Percentiles rank a stretch among this genome's conserved stretches.
Evolutionary conservation across 1,140 invertebrate species (phyloP).

Genomic region (Drosophila sturtevanti): DNA sequence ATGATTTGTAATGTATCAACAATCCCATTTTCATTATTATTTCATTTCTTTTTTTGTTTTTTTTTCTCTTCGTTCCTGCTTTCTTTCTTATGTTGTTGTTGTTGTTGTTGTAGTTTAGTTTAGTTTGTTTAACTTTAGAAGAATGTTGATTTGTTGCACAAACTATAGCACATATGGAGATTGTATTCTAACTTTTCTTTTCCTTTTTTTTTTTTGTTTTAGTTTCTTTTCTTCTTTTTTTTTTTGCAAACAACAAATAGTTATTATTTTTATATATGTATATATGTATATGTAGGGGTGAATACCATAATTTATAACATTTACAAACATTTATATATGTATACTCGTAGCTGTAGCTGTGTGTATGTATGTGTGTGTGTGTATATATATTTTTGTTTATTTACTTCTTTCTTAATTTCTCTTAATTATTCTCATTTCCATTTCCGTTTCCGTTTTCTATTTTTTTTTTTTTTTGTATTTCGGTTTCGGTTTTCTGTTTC

Average conservation of each 20-base stretch:
- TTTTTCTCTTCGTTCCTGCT: too few relatives aligned
- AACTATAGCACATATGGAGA: conserved; percentile 74
- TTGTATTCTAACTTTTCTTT: conserved; percentile 39
- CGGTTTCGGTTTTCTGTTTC: conserved; percentile 20
- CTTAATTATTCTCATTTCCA: too few relatives aligned
- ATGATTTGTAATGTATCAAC: conserved; percentile 34
- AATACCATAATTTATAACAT: conserved; percentile 61
- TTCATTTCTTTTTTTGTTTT: not conserved
- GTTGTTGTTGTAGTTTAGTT: not conserved
- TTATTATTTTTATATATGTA: conserved; percentile 24
- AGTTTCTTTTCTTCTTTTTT: conserved; percentile 22
- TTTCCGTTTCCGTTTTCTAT: conserved; percentile 13
- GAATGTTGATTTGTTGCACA: conserved; percentile 31
- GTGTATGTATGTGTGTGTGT: conserved; percentile 37
- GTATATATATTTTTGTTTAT: conserved; percentile 46
- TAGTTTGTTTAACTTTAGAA: conserved; percentile 20
- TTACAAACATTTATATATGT: conserved; percentile 53
- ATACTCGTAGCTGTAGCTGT: conserved; percentile 6
- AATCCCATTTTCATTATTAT: not conserved
- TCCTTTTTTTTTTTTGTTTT: conserved; percentile 22
- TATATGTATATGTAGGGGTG: too few relatives aligned
- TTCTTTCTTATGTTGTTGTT: not conserved
- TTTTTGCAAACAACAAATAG: conserved; percentile 59
- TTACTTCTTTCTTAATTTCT: conserved; percentile 27
- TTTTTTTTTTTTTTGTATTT: conserved; percentile 21